A percentile compares a stretch with the other conserved stretches of the same genome.
phyloP scores from a whole-genome alignment of 2,113 vertebrate genomes.

The Hippopotamus amphibius region DNA sequence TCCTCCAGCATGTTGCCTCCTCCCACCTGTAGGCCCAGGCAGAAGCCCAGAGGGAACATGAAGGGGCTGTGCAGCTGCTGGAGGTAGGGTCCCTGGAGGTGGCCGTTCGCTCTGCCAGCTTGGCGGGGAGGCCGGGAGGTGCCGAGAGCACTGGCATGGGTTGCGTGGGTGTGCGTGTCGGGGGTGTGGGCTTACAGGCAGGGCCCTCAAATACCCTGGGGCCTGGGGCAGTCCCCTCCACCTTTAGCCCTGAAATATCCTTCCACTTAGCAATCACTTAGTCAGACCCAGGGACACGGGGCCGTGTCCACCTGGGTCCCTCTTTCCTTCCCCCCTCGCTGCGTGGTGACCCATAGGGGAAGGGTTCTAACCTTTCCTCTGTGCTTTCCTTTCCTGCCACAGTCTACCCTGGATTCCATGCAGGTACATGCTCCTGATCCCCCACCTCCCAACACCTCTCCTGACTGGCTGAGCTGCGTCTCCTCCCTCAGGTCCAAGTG shows the following conservation, averaged over 20 bases:
- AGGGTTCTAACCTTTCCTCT: conserved; percentile 82
- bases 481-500: not conserved
- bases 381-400: conserved; percentile 85
- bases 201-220: not conserved
- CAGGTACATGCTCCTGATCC: conserved; percentile 90
- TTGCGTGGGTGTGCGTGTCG: not conserved
- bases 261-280: not conserved
- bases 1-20: conserved; percentile 16
- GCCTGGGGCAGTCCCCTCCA: not conserved
- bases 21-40: conserved; percentile 92
- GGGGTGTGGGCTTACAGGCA: not conserved
- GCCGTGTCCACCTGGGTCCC: not conserved
- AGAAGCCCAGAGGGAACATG: conserved; percentile 96
- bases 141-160: not conserved
- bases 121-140: not conserved
- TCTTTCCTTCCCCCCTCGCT: not conserved
- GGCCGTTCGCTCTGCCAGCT: not conserved
- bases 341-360: conserved; percentile 75
- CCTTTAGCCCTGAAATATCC: not conserved
- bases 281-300: not conserved
- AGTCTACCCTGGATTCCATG: conserved; percentile 99
- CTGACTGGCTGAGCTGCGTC: not conserved
- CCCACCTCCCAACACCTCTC: not conserved
- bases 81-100: conserved; percentile 90
- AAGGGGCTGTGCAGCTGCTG: conserved; percentile 97